These are phyloP conservation scores for Stegostoma tigrinum DNA, from an alignment of 2,113 vertebrate species.

Conservation along the genomic window DNA sequence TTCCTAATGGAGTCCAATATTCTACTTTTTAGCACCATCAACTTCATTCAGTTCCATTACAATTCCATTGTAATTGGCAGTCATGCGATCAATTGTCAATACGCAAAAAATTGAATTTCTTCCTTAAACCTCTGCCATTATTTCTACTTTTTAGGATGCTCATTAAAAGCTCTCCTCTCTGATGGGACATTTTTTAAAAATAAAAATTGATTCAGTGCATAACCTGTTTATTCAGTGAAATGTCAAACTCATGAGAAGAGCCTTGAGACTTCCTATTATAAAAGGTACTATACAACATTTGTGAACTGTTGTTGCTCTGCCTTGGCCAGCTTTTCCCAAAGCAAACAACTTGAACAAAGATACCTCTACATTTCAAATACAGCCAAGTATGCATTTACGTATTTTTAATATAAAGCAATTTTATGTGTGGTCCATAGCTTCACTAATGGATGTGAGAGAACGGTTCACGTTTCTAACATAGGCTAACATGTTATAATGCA, in stretches of 20 bases:
- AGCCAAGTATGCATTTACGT: neutral
- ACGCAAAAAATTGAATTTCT: neutral
- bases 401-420: neutral
- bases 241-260: neutral
- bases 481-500: neutral
- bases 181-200: too few relatives aligned
- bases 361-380: neutral
- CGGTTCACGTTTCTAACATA: neutral
- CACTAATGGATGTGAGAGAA: neutral
- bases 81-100: too few relatives aligned
- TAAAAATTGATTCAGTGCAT: too few relatives aligned
- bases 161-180: neutral
- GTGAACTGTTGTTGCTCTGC: neutral
- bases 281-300: neutral
- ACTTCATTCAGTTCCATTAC: neutral
- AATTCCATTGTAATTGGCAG: too few relatives aligned
- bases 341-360: neutral
- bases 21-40: neutral
- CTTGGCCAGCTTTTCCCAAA: neutral
- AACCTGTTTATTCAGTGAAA: too few relatives aligned
- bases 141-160: neutral
- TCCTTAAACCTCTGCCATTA: neutral
- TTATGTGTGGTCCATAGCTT: neutral
- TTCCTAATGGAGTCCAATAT: neutral
- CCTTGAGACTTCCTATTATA: neutral